Conservation (phyloP, 2,888 invertebrate genomes). For the Strigamia transsilvanica region DNA sequence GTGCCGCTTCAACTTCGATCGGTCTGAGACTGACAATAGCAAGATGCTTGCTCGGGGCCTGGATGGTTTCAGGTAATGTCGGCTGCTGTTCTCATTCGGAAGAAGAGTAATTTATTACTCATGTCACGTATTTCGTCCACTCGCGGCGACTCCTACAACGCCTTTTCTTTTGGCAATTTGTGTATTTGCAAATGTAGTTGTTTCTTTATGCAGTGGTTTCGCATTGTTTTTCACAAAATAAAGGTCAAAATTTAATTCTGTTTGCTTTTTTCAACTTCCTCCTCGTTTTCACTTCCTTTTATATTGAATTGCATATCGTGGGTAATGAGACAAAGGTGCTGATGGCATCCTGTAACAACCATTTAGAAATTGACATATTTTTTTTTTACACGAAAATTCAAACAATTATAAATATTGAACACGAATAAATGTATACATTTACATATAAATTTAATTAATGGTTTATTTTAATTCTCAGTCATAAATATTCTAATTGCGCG, state of each 20-base stretch:
- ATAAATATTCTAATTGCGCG: too few relatives aligned
- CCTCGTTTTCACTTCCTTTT: too few relatives aligned
- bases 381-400: too few relatives aligned
- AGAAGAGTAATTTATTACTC: conserved; percentile 31
- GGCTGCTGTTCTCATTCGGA: neutral
- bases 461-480: too few relatives aligned
- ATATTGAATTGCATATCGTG: too few relatives aligned
- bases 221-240: neutral
- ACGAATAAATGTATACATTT: too few relatives aligned
- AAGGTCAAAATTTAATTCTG: too few relatives aligned
- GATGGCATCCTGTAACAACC: neutral
- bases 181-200: neutral
- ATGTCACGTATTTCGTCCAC: neutral
- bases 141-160: neutral
- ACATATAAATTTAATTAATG: too few relatives aligned
- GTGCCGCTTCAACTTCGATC: conserved; percentile 21
- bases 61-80: neutral
- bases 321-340: neutral
- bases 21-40: neutral
- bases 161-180: neutral
- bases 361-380: too few relatives aligned
- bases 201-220: neutral
- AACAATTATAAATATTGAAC: too few relatives aligned
- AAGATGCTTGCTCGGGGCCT: neutral
- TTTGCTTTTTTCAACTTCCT: too few relatives aligned